Evolutionary conservation across 1,140 invertebrate species (phyloP).

Genomic region (Venturia canescens): DNA sequence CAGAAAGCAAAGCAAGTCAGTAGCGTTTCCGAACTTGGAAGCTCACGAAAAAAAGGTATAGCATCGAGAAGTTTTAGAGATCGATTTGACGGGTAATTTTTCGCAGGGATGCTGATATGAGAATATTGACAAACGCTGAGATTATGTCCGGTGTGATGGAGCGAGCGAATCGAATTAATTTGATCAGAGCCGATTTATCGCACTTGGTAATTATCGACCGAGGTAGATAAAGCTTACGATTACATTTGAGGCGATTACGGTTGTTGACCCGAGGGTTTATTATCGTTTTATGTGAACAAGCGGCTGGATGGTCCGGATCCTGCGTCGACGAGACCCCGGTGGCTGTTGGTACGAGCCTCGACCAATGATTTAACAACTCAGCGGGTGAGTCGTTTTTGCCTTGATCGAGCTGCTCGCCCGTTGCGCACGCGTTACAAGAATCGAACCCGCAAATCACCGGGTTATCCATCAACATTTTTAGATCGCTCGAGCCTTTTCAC

Average conservation of each 20-base stretch:
- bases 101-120: constrained; percentile 64
- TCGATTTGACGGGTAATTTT: no score
- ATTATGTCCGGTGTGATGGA: constrained; percentile 75
- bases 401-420: neutral
- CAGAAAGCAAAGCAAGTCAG: constrained; percentile 63
- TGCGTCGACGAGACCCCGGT: constrained; percentile 73
- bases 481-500: constrained; percentile 70
- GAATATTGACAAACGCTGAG: constrained; percentile 76
- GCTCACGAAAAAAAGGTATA: no score
- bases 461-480: constrained; percentile 53
- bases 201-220: constrained; percentile 77
- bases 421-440: no score
- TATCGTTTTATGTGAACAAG: constrained; percentile 63
- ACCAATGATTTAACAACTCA: constrained; percentile 56
- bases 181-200: constrained; percentile 78
- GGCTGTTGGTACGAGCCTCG: constrained; percentile 74
- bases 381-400: constrained; percentile 34
- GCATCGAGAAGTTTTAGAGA: no score
- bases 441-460: no score
- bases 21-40: neutral
- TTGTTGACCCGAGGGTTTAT: neutral
- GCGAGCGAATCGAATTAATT: constrained; percentile 80
- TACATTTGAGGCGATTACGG: neutral
- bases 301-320: constrained; percentile 78
- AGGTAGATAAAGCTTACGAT: constrained; percentile 40